Evolutionary conservation across 35 echinoderm and acorn worm species (phyloP).

Genomic region (Anneissia japonica): DNA sequence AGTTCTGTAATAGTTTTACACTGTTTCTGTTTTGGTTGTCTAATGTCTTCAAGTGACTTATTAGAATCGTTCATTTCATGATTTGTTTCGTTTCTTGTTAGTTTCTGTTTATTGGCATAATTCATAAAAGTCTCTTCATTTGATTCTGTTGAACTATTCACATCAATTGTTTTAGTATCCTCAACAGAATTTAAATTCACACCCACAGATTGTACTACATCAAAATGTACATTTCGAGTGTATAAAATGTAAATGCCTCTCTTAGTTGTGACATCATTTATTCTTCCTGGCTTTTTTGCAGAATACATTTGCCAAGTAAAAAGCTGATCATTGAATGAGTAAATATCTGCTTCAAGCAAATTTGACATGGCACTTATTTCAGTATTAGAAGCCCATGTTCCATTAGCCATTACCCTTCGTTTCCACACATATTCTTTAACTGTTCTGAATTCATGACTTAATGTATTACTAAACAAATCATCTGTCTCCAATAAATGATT

Average conservation of each 20-base stretch:
- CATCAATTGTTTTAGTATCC: background rate
- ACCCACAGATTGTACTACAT: background rate
- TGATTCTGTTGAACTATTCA: background rate
- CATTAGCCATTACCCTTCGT: constrained; percentile 1
- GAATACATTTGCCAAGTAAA: background rate
- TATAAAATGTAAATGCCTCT: background rate
- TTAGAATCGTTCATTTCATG: no score
- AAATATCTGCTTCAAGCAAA: constrained; percentile 22
- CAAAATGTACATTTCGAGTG: background rate
- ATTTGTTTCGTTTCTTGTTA: background rate
- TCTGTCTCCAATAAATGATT: constrained; percentile 12
- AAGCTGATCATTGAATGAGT: constrained; percentile 15
- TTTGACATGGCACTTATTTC: constrained; percentile 33
- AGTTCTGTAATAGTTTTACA: background rate
- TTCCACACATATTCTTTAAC: constrained; percentile 6
- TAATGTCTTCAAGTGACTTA: background rate
- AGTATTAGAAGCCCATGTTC: constrained; percentile 2
- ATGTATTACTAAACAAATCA: background rate
- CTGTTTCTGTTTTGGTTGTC: background rate
- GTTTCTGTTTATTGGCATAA: background rate
- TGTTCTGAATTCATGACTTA: background rate
- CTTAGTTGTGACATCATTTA: background rate
- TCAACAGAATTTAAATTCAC: background rate
- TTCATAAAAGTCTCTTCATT: background rate
- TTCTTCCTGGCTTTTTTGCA: background rate